Conservation (phyloP, 1,140 invertebrate genomes). For the Drosophila nebulosa region DNA sequence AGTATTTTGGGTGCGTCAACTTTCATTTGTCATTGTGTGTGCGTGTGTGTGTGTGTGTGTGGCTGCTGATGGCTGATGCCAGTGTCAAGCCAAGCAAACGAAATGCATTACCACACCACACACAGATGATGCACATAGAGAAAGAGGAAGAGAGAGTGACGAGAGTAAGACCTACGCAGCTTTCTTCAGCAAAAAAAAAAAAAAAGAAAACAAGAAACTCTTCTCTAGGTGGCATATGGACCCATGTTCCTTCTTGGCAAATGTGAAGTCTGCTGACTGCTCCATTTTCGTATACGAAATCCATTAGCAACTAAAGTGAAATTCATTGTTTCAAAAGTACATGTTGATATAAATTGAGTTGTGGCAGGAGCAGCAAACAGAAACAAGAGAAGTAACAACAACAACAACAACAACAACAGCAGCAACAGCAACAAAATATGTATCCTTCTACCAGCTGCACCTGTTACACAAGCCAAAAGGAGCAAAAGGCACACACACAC, state of each 20-base stretch:
- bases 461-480: constrained; percentile 59
- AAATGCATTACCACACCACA: constrained; percentile 63
- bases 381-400: constrained; percentile 27
- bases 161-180: neutral
- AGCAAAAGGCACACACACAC: constrained; percentile 14
- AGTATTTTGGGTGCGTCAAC: constrained; percentile 49
- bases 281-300: constrained; percentile 56
- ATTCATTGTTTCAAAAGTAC: constrained; percentile 79
- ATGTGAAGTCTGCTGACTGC: constrained; percentile 36
- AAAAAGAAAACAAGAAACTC: neutral
- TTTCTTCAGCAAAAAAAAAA: neutral
- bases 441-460: constrained; percentile 55
- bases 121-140: constrained; percentile 19
- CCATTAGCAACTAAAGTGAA: constrained; percentile 79
- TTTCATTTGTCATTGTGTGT: constrained; percentile 71
- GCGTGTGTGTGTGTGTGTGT: no score
- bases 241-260: neutral
- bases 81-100: constrained; percentile 58
- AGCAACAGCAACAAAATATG: constrained; percentile 42
- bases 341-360: constrained; percentile 79
- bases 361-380: constrained; percentile 50
- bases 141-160: neutral
- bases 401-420: no score
- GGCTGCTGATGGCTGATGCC: constrained; percentile 1
- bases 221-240: neutral